Evolutionary conservation across 2,888 invertebrate species (phyloP), one percentile per base, ranked within the genome.

Genomic region (Acronicta psi): DNA sequence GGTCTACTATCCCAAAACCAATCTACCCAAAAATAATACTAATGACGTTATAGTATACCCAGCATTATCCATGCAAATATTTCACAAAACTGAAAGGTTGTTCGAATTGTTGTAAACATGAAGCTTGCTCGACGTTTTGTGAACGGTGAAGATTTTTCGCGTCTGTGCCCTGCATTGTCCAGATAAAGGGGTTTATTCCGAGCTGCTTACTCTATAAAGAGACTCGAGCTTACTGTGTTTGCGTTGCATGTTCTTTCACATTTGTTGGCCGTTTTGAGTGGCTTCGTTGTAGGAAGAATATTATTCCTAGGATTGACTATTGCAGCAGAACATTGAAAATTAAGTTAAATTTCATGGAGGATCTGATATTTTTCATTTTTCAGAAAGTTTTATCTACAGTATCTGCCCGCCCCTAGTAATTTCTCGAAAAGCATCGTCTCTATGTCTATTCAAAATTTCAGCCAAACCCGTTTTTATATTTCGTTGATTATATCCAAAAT

Each of bases 121-220:
- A 38, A 63, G 49, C 45, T 55, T 50, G 29, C 36, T 47, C 43
- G 14, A 23, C 52, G 11, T 51, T 64, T 56, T 64, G 31, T 58
- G 25, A 51, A 20, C 18, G 36, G 25, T 8, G 14, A 20, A 75
- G 54, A 68, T 73, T 73, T 72, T 76, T 54, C 50, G 16, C 46
- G 52, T 59, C 54, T 44, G n/a, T 34, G 16, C 49, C n/a, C 55
- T 53, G 67, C 60, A 59, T 58, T 50, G 60, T 49, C 51, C 37
- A 45, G 68, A 75, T 71, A 63, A 67, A 57, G 34, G 47, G 49
- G 54, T 20, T 74, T 74, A 75, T 59, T 51, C 40, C 17, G n/a
- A 59, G 40, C 54, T 59, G 45, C 34, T 60, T 40, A 41, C 13
- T 14, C 8, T 37, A 17, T 36, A 20, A 8, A 44, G 8, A 29